Evolutionary conservation across 2,113 vertebrate genomes (phyloP), one percentile per base, ranked within the genome.

Genomic region (Apus apus): DNA sequence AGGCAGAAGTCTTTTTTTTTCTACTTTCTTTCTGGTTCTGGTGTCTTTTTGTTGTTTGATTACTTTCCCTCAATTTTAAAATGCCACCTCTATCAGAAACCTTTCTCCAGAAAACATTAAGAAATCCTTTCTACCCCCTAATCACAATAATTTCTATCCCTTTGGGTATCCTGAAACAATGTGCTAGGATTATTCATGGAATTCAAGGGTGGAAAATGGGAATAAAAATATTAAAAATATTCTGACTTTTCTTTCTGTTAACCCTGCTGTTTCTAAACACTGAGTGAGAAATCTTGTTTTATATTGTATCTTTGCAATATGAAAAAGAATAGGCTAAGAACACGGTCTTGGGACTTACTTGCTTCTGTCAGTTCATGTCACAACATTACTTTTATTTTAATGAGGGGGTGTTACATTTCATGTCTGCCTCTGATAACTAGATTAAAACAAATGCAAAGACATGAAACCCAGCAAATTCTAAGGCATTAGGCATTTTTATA

Each of bases 301-400:
- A 58, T 43, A 66, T 70, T 4, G 1, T 58, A 11, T 26, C 34
- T 70, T 32, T 5, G n/a, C 29, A 87, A 14, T 54, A 38, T 6
- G 12, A 75, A 77, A 51, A 57, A 75, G 78, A 91, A 32, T 34
- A 92, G 68, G 23, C 25, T 80, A 85, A 75, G 58, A 95, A 57
- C 46, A 46, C 3, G 86, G 1, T 19, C 60, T 84, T 81, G 88
- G 50, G 68, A 81, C 68, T 62, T 79, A n/a, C 26, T 54, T 80
- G 43, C 27, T 80, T 93, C 48, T 94, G 85, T 67, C 72, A 83
- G 32, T 84, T 77, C 61, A 43, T 83, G 90, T 93, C 92, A 93
- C 46, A 94, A 90, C 56, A 72, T 67, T 71, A 48, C 78, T 72
- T 70, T 70, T 86, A 88, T 81, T 96, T 88, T 89, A 94, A 75